Evolutionary conservation across 2,113 vertebrate genomes (phyloP).

Genomic region (Antennarius striatus): DNA sequence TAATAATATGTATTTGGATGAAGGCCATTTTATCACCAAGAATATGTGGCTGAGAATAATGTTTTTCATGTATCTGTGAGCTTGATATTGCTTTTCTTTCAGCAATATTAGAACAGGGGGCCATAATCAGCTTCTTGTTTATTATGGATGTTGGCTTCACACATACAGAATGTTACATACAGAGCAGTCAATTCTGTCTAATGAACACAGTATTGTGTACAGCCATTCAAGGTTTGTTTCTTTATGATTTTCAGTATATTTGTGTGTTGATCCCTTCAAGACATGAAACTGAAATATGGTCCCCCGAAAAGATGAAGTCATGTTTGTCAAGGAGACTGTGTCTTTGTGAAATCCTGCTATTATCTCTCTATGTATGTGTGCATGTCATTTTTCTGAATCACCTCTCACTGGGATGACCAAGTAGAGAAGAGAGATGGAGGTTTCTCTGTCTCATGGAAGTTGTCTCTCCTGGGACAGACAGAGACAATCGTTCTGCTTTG

Average conservation of each 20-base stretch:
- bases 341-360: not conserved
- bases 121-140: too few relatives aligned
- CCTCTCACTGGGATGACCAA: slow-evolving; percentile 42
- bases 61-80: too few relatives aligned
- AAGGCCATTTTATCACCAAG: too few relatives aligned
- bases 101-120: too few relatives aligned
- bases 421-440: slow-evolving; percentile 33
- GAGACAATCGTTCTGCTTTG: slow-evolving; percentile 51
- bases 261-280: slow-evolving; percentile 1
- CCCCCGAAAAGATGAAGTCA: slow-evolving; percentile 16
- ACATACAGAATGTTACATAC: too few relatives aligned
- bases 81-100: too few relatives aligned
- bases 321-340: slow-evolving; percentile 2
- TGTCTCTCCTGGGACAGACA: slow-evolving; percentile 24
- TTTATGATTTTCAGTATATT: not conserved
- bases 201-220: too few relatives aligned
- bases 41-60: too few relatives aligned
- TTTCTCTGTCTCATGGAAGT: slow-evolving; percentile 18
- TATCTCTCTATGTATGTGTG: not conserved
- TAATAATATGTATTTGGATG: too few relatives aligned
- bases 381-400: not conserved
- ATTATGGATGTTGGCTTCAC: too few relatives aligned
- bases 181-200: too few relatives aligned
- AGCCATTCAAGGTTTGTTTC: not conserved
- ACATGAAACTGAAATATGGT: slow-evolving; percentile 23